Evolutionary conservation across 2,888 invertebrate species (phyloP).

Genomic region (Hyppa rectilinea): DNA sequence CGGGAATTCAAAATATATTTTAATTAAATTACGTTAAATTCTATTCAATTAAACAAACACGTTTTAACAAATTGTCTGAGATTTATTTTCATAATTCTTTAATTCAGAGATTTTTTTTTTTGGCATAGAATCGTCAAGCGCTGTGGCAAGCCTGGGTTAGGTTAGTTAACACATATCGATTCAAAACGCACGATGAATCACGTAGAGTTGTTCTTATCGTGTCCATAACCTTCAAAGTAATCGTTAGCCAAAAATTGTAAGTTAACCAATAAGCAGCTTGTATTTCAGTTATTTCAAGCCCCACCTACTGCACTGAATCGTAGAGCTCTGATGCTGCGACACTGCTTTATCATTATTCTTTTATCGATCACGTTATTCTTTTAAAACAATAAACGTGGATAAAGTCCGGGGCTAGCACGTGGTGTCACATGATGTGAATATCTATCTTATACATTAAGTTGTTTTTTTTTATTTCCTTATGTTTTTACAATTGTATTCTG

Average conservation of each 20-base stretch:
- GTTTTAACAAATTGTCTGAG: no score
- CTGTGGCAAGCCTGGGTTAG: neutral
- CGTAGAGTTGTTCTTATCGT: conserved; percentile 14
- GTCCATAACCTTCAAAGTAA: neutral
- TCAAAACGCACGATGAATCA: conserved; percentile 22
- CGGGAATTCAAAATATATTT: no score
- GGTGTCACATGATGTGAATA: conserved; percentile 8
- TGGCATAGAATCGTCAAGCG: neutral
- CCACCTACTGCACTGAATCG: conserved; percentile 31
- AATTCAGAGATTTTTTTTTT: neutral
- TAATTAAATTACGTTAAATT: no score
- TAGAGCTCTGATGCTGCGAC: conserved; percentile 12
- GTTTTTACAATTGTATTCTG: neutral
- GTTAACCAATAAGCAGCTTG: conserved; percentile 27
- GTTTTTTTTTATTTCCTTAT: conserved; percentile 2
- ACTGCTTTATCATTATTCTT: conserved; percentile 38
- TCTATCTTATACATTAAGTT: conserved; percentile 11
- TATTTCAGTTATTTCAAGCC: conserved; percentile 22
- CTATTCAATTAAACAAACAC: no score
- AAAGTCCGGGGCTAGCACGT: conserved; percentile 26
- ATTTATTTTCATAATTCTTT: neutral
- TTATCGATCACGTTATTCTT: conserved; percentile 31
- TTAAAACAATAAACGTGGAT: conserved; percentile 11
- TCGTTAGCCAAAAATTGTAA: conserved; percentile 2
- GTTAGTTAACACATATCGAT: neutral